Base-by-base conservation (phyloP, 2,113 vertebrate species). In the Arvicanthis niloticus region DNA sequence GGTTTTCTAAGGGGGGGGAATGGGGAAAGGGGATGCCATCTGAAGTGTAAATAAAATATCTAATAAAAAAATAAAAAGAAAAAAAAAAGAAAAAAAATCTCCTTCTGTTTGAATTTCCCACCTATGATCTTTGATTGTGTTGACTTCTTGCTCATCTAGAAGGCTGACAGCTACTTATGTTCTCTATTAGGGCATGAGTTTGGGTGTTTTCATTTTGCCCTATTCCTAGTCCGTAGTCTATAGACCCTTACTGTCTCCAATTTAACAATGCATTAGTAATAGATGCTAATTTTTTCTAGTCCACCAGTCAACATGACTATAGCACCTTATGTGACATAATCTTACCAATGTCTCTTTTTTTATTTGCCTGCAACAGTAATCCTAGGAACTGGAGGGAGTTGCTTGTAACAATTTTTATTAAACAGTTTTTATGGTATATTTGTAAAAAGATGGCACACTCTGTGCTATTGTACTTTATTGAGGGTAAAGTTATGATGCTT, bases 91-190 rank as follows among this genome's bases (percentile, higher is more conserved):
- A n/a, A n/a, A n/a, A n/a, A 98, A 98, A 98, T 98, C 4, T 85
- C 75, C 96, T 90, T 97, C 53, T 85, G 98, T 98, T 98, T 94
- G 97, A 96, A 96, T 95, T 96, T 97, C 88, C 95, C 56, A 87
- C 97, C 93, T 97, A 96, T 98, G 97, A 96, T 97, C 94, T 95
- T 98, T 96, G 94, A 76, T 96, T 97, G 95, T 97, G 93, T 96
- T 97, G 96, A 96, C 94, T 92, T 86, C 51, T 97, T 98, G 95
- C 90, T 97, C 76, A 96, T 98, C 98, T 97, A 97, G 93, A 97
- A 93, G 84, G 93, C 89, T 98, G 89, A 97, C 13, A 93, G 82
- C 95, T 98, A 97, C 98, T 97, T 98, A 95, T 94, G 97, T 96
- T 98, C 88, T 96, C 93, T 93, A 97, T 78, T 86, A 97, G 93